Evolutionary conservation across 2,113 vertebrate species (phyloP), one percentile per base, ranked within the genome.

Genomic region (Kryptolebias marmoratus): DNA sequence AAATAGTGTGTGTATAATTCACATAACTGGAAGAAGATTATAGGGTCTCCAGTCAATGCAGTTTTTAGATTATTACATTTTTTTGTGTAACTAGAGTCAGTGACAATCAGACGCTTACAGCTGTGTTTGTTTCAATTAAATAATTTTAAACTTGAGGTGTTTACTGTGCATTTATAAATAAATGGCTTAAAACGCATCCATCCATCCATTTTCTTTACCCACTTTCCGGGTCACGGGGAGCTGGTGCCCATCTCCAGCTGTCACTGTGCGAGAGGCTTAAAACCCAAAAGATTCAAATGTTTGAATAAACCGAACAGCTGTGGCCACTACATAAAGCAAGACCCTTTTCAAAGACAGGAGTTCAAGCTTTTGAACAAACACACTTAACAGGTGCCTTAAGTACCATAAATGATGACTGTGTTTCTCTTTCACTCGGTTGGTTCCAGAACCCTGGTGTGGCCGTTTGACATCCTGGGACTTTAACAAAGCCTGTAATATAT

Each of bases 351-450:
- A 31, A 68, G 13, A 60, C 18, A 70, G n/a, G 36, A 42, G 30
- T 22, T 42, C 1, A 42, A 55, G 2, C 28, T 45, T 11, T 44
- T 39, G 18, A 72, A 47, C 0, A 66, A 45, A 22, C 27, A 63
- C 47, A 36, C 31, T 31, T 48, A 44, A 58, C 44, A 47, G 18
- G 48, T 64, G 58, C 36, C 30, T 54, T 70, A 30, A 67, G 27
- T 54, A 32, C 52, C 16, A 45, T 44, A 27, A 57, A 52, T 74
- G 48, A 61, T 42, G 30, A 11, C 45, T 58, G 27, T 1, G 2
- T 71, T 16, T 42, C 5, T 52, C 49, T 68, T 63, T 50, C 30
- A 63, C 12, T 42, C 11, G 12, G 22, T 13, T 58, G 22, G 14
- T 64, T 69, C 9, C n/a, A 67, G 39, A n/a, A 2, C n/a, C 42